Evolutionary conservation across 2,888 invertebrate genomes (phyloP).

Genomic region (Bellardia pandia): DNA sequence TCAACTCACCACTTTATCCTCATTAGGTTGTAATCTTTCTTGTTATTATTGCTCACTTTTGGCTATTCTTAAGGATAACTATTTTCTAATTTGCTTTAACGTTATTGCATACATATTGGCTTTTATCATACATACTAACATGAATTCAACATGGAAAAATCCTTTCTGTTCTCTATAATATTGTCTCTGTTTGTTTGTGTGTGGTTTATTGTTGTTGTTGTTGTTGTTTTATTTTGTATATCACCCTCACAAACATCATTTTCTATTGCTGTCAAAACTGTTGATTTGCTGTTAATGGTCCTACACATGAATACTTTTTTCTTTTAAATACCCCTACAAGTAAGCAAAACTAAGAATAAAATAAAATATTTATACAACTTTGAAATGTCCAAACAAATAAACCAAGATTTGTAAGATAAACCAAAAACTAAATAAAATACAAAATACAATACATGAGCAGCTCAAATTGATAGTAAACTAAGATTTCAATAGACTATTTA

Average conservation of each 20-base stretch:
- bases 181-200: neutral
- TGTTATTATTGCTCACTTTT: neutral
- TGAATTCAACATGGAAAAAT: neutral
- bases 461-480: constrained; percentile 52
- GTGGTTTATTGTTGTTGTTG: too few species aligned
- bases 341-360: neutral
- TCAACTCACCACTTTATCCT: constrained; percentile 14
- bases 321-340: neutral
- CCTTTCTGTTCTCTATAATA: constrained; percentile 21
- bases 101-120: constrained; percentile 42
- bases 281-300: constrained; percentile 67
- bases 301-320: constrained; percentile 64
- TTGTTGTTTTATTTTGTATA: neutral
- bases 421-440: constrained; percentile 13
- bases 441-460: constrained; percentile 44
- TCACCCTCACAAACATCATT: constrained; percentile 19
- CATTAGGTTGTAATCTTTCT: constrained; percentile 32
- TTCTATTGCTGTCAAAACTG: constrained; percentile 63
- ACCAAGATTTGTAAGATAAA: constrained; percentile 54
- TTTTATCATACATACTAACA: constrained; percentile 33
- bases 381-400: constrained; percentile 56
- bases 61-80: constrained; percentile 23
- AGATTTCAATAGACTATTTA: constrained; percentile 50
- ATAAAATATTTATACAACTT: constrained; percentile 39
- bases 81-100: constrained; percentile 62